Conservation (phyloP, 2,113 vertebrate genomes). For the Chionodraco myersi region DNA sequence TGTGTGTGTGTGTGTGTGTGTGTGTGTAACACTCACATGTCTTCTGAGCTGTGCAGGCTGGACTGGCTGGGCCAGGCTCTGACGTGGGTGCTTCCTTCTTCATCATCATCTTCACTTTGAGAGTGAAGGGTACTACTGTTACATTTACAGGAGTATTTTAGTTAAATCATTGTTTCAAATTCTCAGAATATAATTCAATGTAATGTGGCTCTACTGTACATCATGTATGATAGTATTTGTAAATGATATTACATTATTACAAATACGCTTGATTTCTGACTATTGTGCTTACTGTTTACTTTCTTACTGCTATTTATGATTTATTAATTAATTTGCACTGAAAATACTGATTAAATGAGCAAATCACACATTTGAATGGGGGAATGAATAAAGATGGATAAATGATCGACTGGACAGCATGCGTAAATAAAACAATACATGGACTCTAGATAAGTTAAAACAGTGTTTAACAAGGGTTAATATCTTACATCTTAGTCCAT, state of each 20-base stretch:
- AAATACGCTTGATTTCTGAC: background rate
- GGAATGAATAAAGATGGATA: constrained; percentile 5
- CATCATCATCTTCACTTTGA: constrained; percentile 82
- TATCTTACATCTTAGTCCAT: constrained; percentile 83
- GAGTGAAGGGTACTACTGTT: constrained; percentile 77
- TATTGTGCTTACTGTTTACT: background rate
- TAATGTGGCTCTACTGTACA: background rate
- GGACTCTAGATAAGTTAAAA: background rate
- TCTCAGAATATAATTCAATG: background rate
- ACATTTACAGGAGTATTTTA: background rate
- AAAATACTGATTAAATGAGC: background rate
- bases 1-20: constrained; percentile 6
- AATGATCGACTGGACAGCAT: background rate
- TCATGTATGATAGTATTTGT: background rate
- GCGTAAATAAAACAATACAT: background rate
- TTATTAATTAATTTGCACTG: background rate
- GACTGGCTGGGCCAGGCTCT: constrained; percentile 82
- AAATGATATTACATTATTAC: background rate
- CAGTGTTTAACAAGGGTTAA: constrained; percentile 12
- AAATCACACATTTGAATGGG: background rate
- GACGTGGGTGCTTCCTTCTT: constrained; percentile 77
- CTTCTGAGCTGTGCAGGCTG: constrained; percentile 81
- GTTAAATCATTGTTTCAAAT: background rate
- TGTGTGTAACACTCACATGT: constrained; percentile 72
- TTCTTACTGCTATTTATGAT: background rate